Evolutionary conservation across 2,888 invertebrate genomes (phyloP).

Genomic region (Netelia fuscicornis): DNA sequence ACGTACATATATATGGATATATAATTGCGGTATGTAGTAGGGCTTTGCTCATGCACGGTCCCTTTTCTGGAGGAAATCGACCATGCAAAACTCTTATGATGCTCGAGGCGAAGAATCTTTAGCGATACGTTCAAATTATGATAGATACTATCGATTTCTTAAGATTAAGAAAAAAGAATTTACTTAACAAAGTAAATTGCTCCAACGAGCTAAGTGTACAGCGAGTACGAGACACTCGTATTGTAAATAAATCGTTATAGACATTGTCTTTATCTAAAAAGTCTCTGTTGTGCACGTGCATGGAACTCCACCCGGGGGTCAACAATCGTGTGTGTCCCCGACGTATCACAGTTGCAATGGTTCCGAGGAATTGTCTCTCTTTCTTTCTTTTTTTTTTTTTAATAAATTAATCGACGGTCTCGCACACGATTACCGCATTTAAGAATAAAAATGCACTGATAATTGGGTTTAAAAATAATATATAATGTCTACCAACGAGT

Average conservation of each 20-base stretch:
- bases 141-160: background rate
- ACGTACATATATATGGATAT: background rate
- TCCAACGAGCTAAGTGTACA: background rate
- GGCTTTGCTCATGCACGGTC: no score
- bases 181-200: background rate
- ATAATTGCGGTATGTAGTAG: no score
- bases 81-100: constrained; percentile 52
- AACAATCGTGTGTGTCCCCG: constrained; percentile 17
- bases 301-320: constrained; percentile 33
- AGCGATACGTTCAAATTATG: constrained; percentile 25
- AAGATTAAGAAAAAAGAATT: background rate
- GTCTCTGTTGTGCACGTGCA: constrained; percentile 8
- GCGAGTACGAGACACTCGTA: constrained; percentile 22
- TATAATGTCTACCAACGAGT: constrained; percentile 48
- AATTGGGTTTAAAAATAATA: constrained; percentile 58
- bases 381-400: constrained; percentile 19
- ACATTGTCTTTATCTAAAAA: constrained; percentile 38
- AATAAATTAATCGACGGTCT: background rate
- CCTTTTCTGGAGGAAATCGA: no score
- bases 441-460: constrained; percentile 18
- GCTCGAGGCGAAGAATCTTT: constrained; percentile 60
- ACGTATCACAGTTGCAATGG: background rate
- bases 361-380: background rate
- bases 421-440: constrained; percentile 21
- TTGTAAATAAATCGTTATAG: constrained; percentile 65